phyloP scores from a whole-genome alignment of 2,113 vertebrate species.

The Anhinga anhinga region DNA sequence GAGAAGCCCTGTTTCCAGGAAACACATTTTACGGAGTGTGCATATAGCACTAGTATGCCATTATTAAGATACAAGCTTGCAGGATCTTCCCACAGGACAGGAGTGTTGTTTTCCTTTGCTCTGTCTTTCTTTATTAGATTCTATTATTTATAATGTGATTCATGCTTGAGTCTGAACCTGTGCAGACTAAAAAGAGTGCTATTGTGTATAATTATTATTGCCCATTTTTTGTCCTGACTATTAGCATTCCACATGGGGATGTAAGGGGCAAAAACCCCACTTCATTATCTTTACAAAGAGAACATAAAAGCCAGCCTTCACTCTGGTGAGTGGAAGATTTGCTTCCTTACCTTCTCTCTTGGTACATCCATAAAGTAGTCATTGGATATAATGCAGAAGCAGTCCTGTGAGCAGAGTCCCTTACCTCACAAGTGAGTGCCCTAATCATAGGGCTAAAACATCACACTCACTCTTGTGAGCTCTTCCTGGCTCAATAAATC shows the following conservation, averaged over 20 bases:
- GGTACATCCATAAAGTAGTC: conserved; percentile 37
- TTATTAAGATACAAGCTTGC: not conserved
- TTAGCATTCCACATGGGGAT: not conserved
- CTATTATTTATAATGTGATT: conserved; percentile 24
- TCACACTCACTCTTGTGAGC: too few relatives aligned
- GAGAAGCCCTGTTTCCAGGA: not conserved
- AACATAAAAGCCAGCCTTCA: conserved; percentile 16
- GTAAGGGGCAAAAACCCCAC: not conserved
- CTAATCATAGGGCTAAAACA: not conserved
- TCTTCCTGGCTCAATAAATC: too few relatives aligned
- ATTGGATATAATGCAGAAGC: conserved; percentile 33
- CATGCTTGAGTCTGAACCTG: not conserved
- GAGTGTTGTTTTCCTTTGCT: not conserved
- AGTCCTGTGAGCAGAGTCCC: not conserved
- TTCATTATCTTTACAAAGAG: not conserved
- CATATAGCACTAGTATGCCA: not conserved
- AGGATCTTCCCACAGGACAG: not conserved
- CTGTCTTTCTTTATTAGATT: not conserved
- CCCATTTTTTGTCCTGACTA: not conserved
- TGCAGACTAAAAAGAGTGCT: not conserved
- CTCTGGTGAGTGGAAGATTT: not conserved
- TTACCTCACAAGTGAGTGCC: not conserved
- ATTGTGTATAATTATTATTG: not conserved
- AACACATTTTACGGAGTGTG: not conserved
- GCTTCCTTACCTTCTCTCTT: conserved; percentile 15